Evolutionary conservation across 2,888 invertebrate genomes (phyloP), one percentile per base, ranked within the genome.

Genomic region (Eupithecia pulchellata): DNA sequence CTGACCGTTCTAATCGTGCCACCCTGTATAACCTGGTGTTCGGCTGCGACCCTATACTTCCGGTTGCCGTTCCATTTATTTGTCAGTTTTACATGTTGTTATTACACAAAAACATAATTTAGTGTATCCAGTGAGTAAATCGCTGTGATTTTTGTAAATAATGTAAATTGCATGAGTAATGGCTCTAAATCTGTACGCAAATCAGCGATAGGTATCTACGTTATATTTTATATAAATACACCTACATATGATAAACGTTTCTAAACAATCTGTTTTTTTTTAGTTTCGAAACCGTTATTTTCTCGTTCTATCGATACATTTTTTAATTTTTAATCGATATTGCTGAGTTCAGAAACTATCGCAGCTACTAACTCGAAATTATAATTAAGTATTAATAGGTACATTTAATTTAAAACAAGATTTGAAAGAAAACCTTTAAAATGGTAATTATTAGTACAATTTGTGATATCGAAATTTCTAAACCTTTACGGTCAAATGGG

Each of bases 71-170:
- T 52, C 47, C 25, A 52, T 52, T 52, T 52, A 47, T 25, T 52
- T 52, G 55, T 29, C 17, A 29, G 17, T 11, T 57, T 17, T 29
- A 57, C 29, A 17, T 57, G 29, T 8, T 29, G n/a, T n/a, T 52
- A 13, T 27, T 4, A 57, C 29, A 57, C 17, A 30, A 60, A 4
- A 14, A 17, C 11, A 29, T 57, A 57, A 8, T 57, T 57, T 42
- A 64, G 32, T 27, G 13, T 32, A 64, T 47, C 42, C 25, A 57
- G 42, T 34, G 64, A 27, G 47, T 29, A 17, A 60, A 61, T 61
- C 61, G 64, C 65, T 61, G 55, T 69, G 64, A 65, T 69, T 69
- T 52, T 30, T 60, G 52, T 55, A 65, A 69, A 68, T 57, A n/a
- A n/a, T n/a, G n/a, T n/a, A n/a, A n/a, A n/a, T n/a, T 34, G 66